phyloP scores from a whole-genome alignment of 1,140 invertebrate genomes.

The Lepidurus apus region DNA sequence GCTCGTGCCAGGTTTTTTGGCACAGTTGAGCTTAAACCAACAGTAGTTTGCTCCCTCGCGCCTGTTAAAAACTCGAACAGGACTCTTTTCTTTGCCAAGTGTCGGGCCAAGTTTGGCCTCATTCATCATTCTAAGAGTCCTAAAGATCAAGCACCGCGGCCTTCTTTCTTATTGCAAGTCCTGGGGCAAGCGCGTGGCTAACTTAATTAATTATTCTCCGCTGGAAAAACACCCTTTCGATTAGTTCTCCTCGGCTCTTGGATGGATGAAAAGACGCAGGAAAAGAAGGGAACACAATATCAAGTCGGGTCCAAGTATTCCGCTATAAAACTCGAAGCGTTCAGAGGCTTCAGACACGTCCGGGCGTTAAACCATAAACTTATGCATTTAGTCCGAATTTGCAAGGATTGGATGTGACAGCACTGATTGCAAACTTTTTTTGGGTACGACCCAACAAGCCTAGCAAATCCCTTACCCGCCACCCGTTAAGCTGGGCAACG shows the following conservation, averaged over 20 bases:
- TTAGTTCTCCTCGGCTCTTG: not conserved
- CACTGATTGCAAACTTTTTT: not conserved
- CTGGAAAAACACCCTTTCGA: not conserved
- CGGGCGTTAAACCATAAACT: not conserved
- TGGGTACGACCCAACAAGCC: not conserved
- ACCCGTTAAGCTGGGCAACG: not conserved
- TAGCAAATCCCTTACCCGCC: no score
- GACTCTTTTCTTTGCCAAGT: not conserved
- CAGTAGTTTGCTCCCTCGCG: not conserved
- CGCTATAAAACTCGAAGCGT: not conserved
- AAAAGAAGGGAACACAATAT: not conserved
- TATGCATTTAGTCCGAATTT: not conserved
- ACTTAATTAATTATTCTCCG: not conserved
- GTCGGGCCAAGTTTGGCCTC: constrained; percentile 13
- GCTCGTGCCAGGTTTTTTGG: not conserved
- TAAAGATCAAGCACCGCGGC: not conserved
- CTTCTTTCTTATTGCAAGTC: not conserved
- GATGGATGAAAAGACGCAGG: not conserved
- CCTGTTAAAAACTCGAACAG: not conserved
- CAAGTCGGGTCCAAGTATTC: not conserved
- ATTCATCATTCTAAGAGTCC: not conserved
- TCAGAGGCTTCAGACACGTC: not conserved
- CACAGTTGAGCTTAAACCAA: constrained; percentile 14
- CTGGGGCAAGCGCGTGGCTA: not conserved
- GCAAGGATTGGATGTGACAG: not conserved